These are phyloP conservation scores for Pantherophis vulpinus DNA, from an alignment of 2,797 vertebrate genomes.

Conservation along the genomic window DNA sequence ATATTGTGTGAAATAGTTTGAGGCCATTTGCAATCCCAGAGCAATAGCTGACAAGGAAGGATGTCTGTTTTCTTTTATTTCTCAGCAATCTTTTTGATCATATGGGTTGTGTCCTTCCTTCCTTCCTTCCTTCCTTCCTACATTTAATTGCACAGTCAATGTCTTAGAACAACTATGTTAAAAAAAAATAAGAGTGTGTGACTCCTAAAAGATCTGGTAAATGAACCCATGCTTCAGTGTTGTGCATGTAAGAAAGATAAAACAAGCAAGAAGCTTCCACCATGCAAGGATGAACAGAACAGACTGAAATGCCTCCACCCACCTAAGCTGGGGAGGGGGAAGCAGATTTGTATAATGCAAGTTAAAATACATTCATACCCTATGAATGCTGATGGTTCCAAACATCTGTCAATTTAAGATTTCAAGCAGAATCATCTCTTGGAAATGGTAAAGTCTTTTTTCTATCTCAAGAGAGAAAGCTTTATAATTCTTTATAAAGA, in stretches of 20 bases:
- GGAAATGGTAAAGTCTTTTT: neutral
- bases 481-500: neutral
- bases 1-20: conserved; percentile 66
- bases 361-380: neutral
- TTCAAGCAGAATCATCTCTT: neutral
- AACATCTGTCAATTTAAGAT: neutral
- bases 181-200: neutral
- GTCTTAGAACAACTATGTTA: neutral
- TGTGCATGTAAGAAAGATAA: neutral
- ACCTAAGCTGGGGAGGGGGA: neutral
- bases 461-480: neutral
- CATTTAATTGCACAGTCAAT: neutral
- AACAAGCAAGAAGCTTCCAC: neutral
- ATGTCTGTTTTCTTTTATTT: conserved; percentile 28
- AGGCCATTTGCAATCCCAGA: conserved; percentile 48
- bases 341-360: neutral
- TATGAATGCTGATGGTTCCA: neutral
- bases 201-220: neutral
- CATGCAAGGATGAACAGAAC: neutral
- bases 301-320: neutral
- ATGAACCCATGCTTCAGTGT: neutral
- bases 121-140: neutral
- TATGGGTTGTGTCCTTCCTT: neutral
- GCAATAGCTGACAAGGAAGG: neutral
- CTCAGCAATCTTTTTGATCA: neutral